Base-by-base conservation (phyloP, 2,797 vertebrate species). In the Stomatorhinus walkeri region DNA sequence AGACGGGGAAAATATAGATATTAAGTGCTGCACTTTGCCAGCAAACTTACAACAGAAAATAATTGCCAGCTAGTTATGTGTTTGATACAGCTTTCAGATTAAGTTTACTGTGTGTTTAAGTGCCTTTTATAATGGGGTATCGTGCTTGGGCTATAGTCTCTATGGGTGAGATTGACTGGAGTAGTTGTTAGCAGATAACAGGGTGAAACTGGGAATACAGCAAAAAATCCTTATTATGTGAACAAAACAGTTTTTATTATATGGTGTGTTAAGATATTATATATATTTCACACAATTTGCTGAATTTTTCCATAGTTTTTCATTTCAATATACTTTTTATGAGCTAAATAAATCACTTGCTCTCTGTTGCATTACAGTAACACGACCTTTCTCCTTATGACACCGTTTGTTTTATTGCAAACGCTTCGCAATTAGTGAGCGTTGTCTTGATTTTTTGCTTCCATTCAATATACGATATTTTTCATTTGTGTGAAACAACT, bases 1-100 rank as follows among this genome's bases (percentile, higher is more conserved):
- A 94, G 46, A 32, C 2, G 4, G 76, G 84, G 6, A 7, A 51
- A 51, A n/a, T 22, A 59, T n/a, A 1, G n/a, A 56, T n/a, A 79
- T 14, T 7, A 46, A n/a, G 36, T 81, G 76, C 16, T 9, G 16
- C 76, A 81, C 4, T 46, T 43, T 81, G 36, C 19, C 36, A 49
- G 10, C 9, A 54, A 51, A 54, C 22, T 28, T 14, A 85, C 22
- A 2, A 46, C 83, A 48, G 48, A 49, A 49, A 85, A 28, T 51
- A 24, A 51, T 22, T 48, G 9, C 16, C 40, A 79, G 10, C n/a
- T n/a, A 22, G n/a, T 43, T 49, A 59, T 59, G 43, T 22, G 43
- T 85, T 85, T 85, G 10, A 46, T 85, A 28, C 48, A 85, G 43
- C 1, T 51, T 85, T 85, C n/a, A 85, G 22, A 51, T 51, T 12